Conservation (phyloP, 2,797 vertebrate genomes). For the Acipenser transmontanus region DNA sequence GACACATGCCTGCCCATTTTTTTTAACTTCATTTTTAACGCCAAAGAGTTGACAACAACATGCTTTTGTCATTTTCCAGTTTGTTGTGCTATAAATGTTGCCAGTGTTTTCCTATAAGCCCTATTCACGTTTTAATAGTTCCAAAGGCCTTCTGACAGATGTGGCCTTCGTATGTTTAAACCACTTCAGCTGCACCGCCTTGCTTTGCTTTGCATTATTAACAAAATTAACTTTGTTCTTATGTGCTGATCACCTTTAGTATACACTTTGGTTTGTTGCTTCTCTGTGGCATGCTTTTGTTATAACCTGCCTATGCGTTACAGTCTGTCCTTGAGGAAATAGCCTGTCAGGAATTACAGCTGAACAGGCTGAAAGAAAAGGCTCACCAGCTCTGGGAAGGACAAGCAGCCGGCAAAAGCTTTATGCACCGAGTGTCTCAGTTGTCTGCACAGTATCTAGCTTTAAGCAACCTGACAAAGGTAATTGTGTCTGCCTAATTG, state of each 20-base stretch:
- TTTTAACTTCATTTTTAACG: no score
- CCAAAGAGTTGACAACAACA: no score
- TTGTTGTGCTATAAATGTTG: no score
- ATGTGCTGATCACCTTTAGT: no score
- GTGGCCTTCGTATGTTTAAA: neutral
- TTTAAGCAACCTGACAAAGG: conserved; percentile 93
- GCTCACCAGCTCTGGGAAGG: conserved; percentile 93
- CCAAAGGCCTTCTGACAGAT: neutral
- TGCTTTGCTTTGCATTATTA: neutral
- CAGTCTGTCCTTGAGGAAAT: conserved; percentile 95
- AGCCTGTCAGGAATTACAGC: conserved; percentile 78
- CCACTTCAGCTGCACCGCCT: neutral
- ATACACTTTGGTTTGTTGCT: conserved; percentile 26
- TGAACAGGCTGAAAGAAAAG: conserved; percentile 84
- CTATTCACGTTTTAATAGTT: neutral
- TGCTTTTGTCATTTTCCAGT: no score
- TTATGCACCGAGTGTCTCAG: conserved; percentile 92
- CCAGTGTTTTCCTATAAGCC: no score
- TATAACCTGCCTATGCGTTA: conserved; percentile 75
- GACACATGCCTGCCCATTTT: no score
- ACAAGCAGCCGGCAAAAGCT: conserved; percentile 89
- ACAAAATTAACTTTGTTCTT: neutral
- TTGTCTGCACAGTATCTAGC: conserved; percentile 90
- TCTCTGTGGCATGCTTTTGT: conserved; percentile 60
- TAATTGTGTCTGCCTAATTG: conserved; percentile 47